phyloP scores from a whole-genome alignment of 2,797 vertebrate genomes.

The Typhlichthys subterraneus region DNA sequence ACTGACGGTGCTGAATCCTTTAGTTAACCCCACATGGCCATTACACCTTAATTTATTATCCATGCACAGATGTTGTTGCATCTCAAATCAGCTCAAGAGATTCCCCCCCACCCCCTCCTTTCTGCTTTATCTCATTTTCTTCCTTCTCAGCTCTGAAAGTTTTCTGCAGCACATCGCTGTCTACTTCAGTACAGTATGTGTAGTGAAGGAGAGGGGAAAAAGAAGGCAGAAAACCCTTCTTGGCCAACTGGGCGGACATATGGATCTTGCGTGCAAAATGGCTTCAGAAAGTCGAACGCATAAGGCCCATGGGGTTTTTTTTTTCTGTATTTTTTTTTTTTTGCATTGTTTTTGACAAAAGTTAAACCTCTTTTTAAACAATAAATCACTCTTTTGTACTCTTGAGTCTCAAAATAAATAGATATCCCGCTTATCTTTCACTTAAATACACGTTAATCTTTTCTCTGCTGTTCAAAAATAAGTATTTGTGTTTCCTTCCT shows the following conservation, averaged over 20 bases:
- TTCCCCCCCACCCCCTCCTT: constrained; percentile 42
- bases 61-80: constrained; percentile 51
- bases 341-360: constrained; percentile 78
- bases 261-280: constrained; percentile 85
- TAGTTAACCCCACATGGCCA: constrained; percentile 36
- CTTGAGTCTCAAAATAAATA: constrained; percentile 78
- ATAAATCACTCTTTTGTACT: constrained; percentile 69
- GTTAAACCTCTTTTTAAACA: constrained; percentile 55
- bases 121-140: constrained; percentile 57
- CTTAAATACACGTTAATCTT: constrained; percentile 80
- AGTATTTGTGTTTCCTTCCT: constrained; percentile 60
- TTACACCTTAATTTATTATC: constrained; percentile 56
- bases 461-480: constrained; percentile 76
- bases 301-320: constrained; percentile 79
- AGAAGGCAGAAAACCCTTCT: constrained; percentile 42
- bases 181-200: constrained; percentile 36
- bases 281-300: constrained; percentile 85
- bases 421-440: constrained; percentile 70
- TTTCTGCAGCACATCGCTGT: constrained; percentile 11
- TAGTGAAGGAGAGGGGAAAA: constrained; percentile 33
- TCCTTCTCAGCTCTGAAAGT: constrained; percentile 46
- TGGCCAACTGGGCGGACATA: constrained; percentile 47
- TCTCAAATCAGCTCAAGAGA: constrained; percentile 46
- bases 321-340: constrained; percentile 28
- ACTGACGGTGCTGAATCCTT: constrained; percentile 61